These are phyloP conservation scores for Gymnoscopelus microlampas DNA, from an alignment of 2,797 vertebrate genomes.

Conservation along the genomic window DNA sequence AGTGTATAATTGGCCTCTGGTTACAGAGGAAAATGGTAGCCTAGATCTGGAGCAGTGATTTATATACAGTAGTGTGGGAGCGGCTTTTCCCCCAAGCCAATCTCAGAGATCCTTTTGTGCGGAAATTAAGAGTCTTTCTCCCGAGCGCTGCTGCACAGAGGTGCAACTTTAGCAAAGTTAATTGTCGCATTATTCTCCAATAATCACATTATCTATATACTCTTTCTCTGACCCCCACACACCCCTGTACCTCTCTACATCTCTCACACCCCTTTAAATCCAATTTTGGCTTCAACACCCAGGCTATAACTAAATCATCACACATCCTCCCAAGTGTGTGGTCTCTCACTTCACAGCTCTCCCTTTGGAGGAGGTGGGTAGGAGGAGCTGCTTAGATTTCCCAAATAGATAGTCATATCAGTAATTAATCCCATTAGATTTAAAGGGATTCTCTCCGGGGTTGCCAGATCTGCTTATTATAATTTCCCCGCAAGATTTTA, in stretches of 20 bases:
- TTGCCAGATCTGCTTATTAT: no score
- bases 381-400: slow-evolving; percentile 9
- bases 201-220: slow-evolving; percentile 70
- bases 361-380: slow-evolving; percentile 46
- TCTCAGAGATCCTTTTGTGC: slow-evolving; percentile 67
- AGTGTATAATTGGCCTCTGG: slow-evolving; percentile 50
- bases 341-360: slow-evolving; percentile 38
- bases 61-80: slow-evolving; percentile 59
- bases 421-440: slow-evolving; percentile 29
- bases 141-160: slow-evolving; percentile 46
- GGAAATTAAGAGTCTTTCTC: slow-evolving; percentile 61
- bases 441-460: slow-evolving; percentile 41
- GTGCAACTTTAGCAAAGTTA: slow-evolving; percentile 56
- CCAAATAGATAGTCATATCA: slow-evolving; percentile 23
- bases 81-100: slow-evolving; percentile 55
- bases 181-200: slow-evolving; percentile 53
- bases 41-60: slow-evolving; percentile 43
- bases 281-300: slow-evolving; percentile 54
- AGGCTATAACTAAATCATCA: slow-evolving; percentile 58
- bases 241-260: slow-evolving; percentile 37
- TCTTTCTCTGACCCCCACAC: slow-evolving; percentile 54
- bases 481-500: no score
- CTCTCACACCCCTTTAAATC: slow-evolving; percentile 64
- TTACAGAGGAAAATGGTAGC: slow-evolving; percentile 28
- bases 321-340: slow-evolving; percentile 22